phyloP scores from a whole-genome alignment of 2,113 vertebrate genomes.

The Prietella phreatophila region DNA sequence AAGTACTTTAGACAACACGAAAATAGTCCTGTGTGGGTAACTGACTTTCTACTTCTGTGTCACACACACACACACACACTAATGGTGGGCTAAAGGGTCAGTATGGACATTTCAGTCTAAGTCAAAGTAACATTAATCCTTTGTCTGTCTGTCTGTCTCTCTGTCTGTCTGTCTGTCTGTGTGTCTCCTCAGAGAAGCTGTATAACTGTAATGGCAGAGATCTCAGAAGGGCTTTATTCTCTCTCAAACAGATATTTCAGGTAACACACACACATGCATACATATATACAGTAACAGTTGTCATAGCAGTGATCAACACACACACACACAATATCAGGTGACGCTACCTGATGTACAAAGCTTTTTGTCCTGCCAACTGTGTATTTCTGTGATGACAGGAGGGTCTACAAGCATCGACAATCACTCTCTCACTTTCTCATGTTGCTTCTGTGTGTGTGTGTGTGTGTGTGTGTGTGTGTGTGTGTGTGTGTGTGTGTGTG shows the following conservation, averaged over 20 bases:
- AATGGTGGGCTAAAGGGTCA: not conserved
- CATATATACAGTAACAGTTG: slow-evolving; percentile 12
- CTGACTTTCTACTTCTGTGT: not conserved
- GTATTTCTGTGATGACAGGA: slow-evolving; percentile 59
- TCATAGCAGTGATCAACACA: slow-evolving; percentile 17
- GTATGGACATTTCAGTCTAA: not conserved
- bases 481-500: slow-evolving; percentile 45
- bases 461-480: slow-evolving; percentile 36
- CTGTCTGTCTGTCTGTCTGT: not conserved
- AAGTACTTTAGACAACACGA: not conserved
- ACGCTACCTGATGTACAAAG: not conserved
- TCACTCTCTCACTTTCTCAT: slow-evolving; percentile 8
- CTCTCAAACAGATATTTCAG: slow-evolving; percentile 97
- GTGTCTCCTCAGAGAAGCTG: slow-evolving; percentile 80
- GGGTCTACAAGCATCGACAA: slow-evolving; percentile 51
- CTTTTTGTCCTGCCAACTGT: slow-evolving; percentile 55
- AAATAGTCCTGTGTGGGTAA: not conserved
- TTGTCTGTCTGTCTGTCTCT: not conserved
- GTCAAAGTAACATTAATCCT: not conserved
- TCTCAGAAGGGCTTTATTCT: slow-evolving; percentile 90
- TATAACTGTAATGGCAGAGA: slow-evolving; percentile 91
- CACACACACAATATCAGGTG: slow-evolving; percentile 33
- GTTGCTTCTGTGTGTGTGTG: slow-evolving; percentile 24
- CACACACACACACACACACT: not conserved
- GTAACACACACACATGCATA: slow-evolving; percentile 62